phyloP scores from a whole-genome alignment of 2,888 invertebrate genomes.

The Campopleginae sp. region DNA sequence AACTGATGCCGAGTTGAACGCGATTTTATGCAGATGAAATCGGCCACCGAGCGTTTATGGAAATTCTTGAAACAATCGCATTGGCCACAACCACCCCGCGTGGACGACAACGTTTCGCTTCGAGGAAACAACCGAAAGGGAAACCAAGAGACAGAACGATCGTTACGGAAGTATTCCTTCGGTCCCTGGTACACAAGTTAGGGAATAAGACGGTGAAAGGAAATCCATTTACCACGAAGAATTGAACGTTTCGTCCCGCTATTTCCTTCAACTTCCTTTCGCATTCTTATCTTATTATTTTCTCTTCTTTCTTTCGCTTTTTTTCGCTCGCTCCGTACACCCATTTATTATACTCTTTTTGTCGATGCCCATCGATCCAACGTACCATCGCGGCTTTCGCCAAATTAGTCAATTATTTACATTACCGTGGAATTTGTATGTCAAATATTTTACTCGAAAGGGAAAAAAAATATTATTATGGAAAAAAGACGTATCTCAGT shows the following conservation, averaged over 20 bases:
- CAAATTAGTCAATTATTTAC: not conserved
- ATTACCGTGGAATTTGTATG: not conserved
- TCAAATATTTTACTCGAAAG: not conserved
- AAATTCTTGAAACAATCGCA: slow-evolving; percentile 69
- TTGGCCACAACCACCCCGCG: slow-evolving; percentile 31
- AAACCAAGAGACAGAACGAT: slow-evolving; percentile 19
- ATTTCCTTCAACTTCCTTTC: slow-evolving; percentile 14
- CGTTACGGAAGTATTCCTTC: slow-evolving; percentile 54
- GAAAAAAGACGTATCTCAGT: not conserved
- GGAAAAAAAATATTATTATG: not conserved
- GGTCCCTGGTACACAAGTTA: slow-evolving; percentile 20
- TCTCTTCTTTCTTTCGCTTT: not conserved
- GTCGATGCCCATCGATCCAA: not conserved
- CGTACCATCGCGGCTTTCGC: too few species aligned
- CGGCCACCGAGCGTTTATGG: slow-evolving; percentile 68
- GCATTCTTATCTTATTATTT: not conserved
- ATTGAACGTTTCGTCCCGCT: not conserved
- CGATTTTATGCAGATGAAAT: slow-evolving; percentile 71
- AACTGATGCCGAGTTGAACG: slow-evolving; percentile 59
- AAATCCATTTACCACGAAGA: slow-evolving; percentile 1
- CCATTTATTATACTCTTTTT: not conserved
- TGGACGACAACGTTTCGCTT: slow-evolving; percentile 17
- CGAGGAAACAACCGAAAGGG: not conserved
- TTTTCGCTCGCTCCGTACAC: not conserved
- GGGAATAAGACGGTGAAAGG: slow-evolving; percentile 28